Evolutionary conservation across 2,113 vertebrate genomes (phyloP).

Genomic region (Taurulus bubalis): DNA sequence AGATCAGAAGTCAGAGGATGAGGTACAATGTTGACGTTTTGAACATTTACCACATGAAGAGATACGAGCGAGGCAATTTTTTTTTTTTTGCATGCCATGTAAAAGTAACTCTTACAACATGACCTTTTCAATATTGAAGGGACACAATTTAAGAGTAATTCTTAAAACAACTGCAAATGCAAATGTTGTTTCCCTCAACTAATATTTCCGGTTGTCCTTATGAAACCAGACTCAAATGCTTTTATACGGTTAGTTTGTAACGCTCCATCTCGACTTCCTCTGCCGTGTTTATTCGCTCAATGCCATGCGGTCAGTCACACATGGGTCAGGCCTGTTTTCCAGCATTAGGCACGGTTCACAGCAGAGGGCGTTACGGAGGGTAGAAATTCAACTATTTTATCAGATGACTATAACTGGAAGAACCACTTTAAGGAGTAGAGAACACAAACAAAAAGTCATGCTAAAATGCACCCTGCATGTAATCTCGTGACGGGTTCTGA

Average conservation of each 20-base stretch:
- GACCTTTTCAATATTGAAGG: too few relatives aligned
- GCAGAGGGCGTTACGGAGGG: not conserved
- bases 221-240: not conserved
- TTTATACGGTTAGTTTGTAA: not conserved
- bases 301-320: not conserved
- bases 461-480: not conserved
- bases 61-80: not conserved
- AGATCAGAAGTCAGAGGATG: not conserved
- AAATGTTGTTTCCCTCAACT: not conserved
- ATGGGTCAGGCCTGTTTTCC: not conserved
- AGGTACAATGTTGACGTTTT: not conserved
- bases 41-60: not conserved
- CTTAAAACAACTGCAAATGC: not conserved
- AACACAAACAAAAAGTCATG: not conserved
- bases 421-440: not conserved
- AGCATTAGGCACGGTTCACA: not conserved
- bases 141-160: too few relatives aligned
- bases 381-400: not conserved
- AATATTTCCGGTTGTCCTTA: not conserved
- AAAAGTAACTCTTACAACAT: not conserved
- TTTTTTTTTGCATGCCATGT: not conserved
- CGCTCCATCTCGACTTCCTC: not conserved
- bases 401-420: not conserved
- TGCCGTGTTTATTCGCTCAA: not conserved
- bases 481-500: not conserved